Conservation (phyloP, 2,797 vertebrate genomes). For the Pseudopleuronectes americanus region DNA sequence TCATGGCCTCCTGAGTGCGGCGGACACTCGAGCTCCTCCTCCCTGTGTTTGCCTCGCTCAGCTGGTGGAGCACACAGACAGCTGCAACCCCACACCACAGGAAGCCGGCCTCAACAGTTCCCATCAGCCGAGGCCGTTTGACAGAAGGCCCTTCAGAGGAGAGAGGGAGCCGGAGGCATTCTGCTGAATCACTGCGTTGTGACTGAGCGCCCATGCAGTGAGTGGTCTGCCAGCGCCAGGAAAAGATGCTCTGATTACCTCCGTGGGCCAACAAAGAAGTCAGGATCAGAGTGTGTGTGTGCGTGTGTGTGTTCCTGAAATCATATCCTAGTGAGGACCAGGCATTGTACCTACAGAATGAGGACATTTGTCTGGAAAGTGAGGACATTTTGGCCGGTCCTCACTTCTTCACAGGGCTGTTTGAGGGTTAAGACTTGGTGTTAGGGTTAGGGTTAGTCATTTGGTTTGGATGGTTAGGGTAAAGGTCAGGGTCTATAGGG, state of each 20-base stretch:
- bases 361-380: too few species aligned
- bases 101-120: constrained; percentile 75
- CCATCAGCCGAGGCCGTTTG: constrained; percentile 61
- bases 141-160: constrained; percentile 73
- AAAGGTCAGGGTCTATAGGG: too few species aligned
- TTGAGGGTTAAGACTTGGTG: too few species aligned
- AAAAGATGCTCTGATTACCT: constrained; percentile 74
- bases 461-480: too few species aligned
- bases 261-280: constrained; percentile 65
- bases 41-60: constrained; percentile 67
- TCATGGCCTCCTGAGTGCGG: constrained; percentile 53
- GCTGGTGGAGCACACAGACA: constrained; percentile 75
- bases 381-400: too few species aligned
- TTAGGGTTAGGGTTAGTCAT: too few species aligned
- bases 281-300: constrained; percentile 23
- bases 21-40: constrained; percentile 60
- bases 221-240: constrained; percentile 61
- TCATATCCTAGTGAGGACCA: too few species aligned
- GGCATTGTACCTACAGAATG: too few species aligned
- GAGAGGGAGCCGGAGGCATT: constrained; percentile 70
- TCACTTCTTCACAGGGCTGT: too few species aligned
- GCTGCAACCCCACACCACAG: constrained; percentile 82
- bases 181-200: constrained; percentile 83
- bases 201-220: constrained; percentile 66
- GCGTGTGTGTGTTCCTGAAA: background rate